phyloP scores from a whole-genome alignment of 1,140 invertebrate genomes.

The Mylabris phalerata region DNA sequence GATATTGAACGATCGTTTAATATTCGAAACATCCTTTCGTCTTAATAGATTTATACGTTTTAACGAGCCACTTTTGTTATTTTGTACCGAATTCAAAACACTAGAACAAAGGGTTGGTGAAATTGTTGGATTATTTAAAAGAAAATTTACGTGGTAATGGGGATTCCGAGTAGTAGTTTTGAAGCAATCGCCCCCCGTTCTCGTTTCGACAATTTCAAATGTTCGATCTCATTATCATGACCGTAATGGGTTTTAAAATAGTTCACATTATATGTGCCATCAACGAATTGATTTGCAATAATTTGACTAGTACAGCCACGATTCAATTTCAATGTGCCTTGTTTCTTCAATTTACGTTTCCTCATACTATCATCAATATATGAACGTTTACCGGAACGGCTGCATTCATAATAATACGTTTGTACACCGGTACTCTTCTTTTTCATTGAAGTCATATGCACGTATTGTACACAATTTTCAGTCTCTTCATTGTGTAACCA shows the following conservation, averaged over 20 bases:
- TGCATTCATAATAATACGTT: conserved; percentile 10
- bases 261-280: background rate
- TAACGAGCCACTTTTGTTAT: background rate
- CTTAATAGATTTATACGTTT: conserved; percentile 3
- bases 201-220: conserved; percentile 8
- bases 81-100: conserved; percentile 8
- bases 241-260: conserved; percentile 11
- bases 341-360: conserved; percentile 3
- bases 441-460: conserved; percentile 8
- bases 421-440: conserved; percentile 3
- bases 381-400: conserved; percentile 4
- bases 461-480: conserved; percentile 8
- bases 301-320: conserved; percentile 10
- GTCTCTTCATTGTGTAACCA: conserved; percentile 10
- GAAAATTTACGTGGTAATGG: background rate
- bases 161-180: conserved; percentile 1
- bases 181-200: conserved; percentile 1
- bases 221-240: conserved; percentile 5
- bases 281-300: conserved; percentile 4
- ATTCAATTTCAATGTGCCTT: background rate
- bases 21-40: conserved; percentile 2
- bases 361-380: conserved; percentile 1
- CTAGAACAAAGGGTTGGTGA: too few relatives aligned
- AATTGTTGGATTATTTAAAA: too few relatives aligned
- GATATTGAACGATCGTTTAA: conserved; percentile 6